These are phyloP conservation scores for Amblyraja radiata DNA, from an alignment of 2,797 vertebrate genomes.

Conservation along the genomic window DNA sequence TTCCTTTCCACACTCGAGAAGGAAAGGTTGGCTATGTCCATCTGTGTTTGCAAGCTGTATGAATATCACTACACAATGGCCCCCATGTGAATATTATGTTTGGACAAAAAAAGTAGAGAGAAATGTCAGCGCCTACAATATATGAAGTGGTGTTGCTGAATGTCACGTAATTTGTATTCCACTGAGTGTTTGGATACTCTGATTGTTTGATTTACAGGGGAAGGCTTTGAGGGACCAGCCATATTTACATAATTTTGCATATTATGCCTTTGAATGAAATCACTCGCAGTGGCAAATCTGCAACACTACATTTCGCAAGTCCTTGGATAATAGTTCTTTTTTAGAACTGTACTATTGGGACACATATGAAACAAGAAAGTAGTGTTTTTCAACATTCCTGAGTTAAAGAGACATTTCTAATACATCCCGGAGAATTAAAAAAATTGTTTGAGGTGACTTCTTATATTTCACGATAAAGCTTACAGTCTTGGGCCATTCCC, in stretches of 20 bases:
- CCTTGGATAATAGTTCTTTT: conserved; percentile 24
- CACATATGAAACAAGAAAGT: not conserved
- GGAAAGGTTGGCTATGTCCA: not conserved
- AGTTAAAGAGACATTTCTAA: not conserved
- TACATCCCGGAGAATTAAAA: not conserved
- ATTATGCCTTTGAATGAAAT: conserved; percentile 23
- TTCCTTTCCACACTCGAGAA: not conserved
- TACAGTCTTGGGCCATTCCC: too few relatives aligned
- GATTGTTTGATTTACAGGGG: conserved; percentile 33
- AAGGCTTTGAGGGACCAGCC: conserved; percentile 10
- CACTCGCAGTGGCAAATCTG: not conserved
- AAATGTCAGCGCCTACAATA: not conserved
- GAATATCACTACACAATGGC: not conserved
- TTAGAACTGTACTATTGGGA: conserved; percentile 20
- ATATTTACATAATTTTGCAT: conserved; percentile 32
- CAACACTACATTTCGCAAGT: conserved; percentile 1
- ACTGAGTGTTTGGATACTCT: not conserved
- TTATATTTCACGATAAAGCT: not conserved
- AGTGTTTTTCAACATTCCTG: not conserved
- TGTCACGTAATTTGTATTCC: conserved; percentile 23
- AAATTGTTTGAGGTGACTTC: not conserved
- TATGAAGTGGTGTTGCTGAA: not conserved
- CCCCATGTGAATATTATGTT: not conserved
- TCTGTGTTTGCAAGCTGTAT: not conserved
- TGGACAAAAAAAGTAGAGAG: not conserved